phyloP scores from a whole-genome alignment of 1,140 invertebrate genomes.

The Bombus waltoni region DNA sequence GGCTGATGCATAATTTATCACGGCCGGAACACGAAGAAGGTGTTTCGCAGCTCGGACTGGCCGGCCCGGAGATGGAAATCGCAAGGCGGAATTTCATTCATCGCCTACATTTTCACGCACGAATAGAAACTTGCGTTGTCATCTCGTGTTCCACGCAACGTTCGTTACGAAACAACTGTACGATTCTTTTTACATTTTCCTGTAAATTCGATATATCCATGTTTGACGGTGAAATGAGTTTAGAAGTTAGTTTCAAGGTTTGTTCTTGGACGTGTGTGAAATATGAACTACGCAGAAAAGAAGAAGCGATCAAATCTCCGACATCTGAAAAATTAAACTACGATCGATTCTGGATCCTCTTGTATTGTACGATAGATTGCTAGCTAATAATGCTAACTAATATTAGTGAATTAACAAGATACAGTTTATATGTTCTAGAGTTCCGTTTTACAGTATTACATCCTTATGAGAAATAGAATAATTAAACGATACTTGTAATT shows the following conservation, averaged over 20 bases:
- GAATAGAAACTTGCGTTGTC: neutral
- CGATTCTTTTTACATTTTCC: neutral
- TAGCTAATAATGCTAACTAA: too few relatives aligned
- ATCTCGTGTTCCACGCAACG: neutral
- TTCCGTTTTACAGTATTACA: too few relatives aligned
- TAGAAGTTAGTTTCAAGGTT: neutral
- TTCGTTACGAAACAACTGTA: neutral
- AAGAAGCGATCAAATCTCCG: too few relatives aligned
- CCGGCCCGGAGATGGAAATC: constrained; percentile 57
- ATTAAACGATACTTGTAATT: too few relatives aligned
- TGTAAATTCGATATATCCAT: neutral
- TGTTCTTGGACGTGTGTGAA: too few relatives aligned
- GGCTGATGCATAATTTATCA: constrained; percentile 67
- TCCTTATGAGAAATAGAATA: too few relatives aligned
- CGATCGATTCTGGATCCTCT: too few relatives aligned
- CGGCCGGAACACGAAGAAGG: constrained; percentile 58
- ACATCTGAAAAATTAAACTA: too few relatives aligned
- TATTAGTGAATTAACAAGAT: too few relatives aligned
- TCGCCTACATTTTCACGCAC: constrained; percentile 32
- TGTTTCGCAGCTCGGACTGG: constrained; percentile 58
- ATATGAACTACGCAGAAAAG: too few relatives aligned
- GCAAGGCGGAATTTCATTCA: constrained; percentile 59
- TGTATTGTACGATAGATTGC: too few relatives aligned
- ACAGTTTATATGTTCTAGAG: too few relatives aligned
- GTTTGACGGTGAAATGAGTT: neutral